Evolutionary conservation across 2,888 invertebrate genomes (phyloP).

Genomic region (Anagyrus pseudococci): DNA sequence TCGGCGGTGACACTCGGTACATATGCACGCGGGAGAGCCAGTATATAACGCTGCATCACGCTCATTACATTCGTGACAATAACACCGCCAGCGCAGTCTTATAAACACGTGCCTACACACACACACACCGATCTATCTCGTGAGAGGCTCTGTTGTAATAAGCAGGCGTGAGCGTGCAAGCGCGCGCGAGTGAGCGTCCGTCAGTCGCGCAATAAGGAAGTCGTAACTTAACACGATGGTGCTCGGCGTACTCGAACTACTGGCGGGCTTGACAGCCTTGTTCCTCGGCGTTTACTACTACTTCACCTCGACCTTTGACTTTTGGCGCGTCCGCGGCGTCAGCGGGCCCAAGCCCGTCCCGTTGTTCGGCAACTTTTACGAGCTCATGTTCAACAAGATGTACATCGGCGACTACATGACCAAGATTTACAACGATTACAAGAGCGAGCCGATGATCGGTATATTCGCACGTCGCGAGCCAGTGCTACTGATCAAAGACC

Average conservation of each 20-base stretch:
- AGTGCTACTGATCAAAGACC: conserved; percentile 56
- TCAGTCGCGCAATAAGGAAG: too few species aligned
- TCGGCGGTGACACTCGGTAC: too few species aligned
- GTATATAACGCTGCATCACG: too few species aligned
- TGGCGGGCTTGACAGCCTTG: conserved; percentile 31
- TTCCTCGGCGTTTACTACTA: conserved; percentile 50
- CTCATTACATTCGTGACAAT: too few species aligned
- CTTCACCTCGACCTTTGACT: conserved; percentile 55
- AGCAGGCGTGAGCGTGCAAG: too few species aligned
- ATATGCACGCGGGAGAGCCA: too few species aligned
- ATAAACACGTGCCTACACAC: too few species aligned
- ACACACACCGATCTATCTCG: too few species aligned
- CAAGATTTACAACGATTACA: conserved; percentile 49
- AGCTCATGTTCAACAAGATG: conserved; percentile 50
- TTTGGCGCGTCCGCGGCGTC: conserved; percentile 61
- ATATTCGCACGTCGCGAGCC: conserved; percentile 38
- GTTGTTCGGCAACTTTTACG: conserved; percentile 60
- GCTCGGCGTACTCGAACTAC: conserved; percentile 37
- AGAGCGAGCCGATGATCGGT: conserved; percentile 42
- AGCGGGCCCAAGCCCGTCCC: conserved; percentile 56
- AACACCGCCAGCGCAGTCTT: too few species aligned
- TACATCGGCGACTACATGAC: conserved; percentile 55
- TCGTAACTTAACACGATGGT: too few species aligned
- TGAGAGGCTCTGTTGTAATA: too few species aligned
- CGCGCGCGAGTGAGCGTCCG: too few species aligned